A percentile compares a stretch with the other conserved stretches of the same genome.
phyloP scores from a whole-genome alignment of 2,797 vertebrate species.

The Tokudaia muenninki region DNA sequence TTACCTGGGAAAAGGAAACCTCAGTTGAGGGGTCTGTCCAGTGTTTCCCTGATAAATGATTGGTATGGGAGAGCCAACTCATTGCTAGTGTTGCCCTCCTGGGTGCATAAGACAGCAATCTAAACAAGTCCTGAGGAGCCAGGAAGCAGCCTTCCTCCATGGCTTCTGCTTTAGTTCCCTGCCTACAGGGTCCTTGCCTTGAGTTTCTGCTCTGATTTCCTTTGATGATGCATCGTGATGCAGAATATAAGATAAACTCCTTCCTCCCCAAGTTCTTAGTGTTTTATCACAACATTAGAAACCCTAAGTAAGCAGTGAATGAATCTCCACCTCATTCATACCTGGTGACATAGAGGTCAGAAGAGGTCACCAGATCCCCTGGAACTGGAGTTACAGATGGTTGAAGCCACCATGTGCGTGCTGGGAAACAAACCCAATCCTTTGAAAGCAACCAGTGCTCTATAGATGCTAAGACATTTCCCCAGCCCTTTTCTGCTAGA shows the following conservation, averaged over 20 bases:
- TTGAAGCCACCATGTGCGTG: too few relatives aligned
- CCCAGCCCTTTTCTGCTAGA: background rate
- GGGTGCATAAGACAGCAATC: background rate
- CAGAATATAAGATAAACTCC: background rate
- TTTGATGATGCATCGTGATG: background rate
- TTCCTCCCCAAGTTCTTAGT: too few relatives aligned
- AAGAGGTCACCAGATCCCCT: too few relatives aligned
- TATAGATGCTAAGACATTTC: background rate
- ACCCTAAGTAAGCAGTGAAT: too few relatives aligned
- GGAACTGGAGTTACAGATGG: too few relatives aligned
- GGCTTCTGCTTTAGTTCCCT: background rate
- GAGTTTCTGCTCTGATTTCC: too few relatives aligned
- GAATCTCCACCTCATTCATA: too few relatives aligned
- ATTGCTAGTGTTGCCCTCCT: background rate
- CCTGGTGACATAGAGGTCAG: too few relatives aligned
- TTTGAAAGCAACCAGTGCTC: background rate
- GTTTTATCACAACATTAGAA: too few relatives aligned
- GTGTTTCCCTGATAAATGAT: background rate
- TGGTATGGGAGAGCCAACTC: background rate
- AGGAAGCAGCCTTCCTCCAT: background rate
- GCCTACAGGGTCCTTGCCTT: background rate
- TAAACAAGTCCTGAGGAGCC: background rate
- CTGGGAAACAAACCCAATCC: too few relatives aligned
- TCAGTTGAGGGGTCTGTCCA: background rate
- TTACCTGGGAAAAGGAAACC: background rate